phyloP scores from a whole-genome alignment of 2,797 vertebrate species.

The Gymnothorax javanicus region DNA sequence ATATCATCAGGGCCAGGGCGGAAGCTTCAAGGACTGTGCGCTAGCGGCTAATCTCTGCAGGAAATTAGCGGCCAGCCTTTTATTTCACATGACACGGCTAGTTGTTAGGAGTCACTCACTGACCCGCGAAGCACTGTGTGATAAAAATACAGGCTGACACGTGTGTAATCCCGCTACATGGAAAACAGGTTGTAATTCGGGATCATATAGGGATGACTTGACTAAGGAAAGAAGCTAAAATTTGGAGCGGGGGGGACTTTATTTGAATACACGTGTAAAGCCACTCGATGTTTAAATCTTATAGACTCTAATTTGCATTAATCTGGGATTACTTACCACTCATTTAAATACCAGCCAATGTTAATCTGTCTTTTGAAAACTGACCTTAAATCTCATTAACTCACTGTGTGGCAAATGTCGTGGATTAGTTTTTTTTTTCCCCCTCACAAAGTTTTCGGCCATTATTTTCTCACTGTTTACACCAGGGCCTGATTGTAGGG shows the following conservation, averaged over 20 bases:
- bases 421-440: slow-evolving; percentile 38
- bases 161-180: slow-evolving; percentile 16
- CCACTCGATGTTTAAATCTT: slow-evolving; percentile 51
- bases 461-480: slow-evolving; percentile 53
- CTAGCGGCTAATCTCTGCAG: not conserved
- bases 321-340: slow-evolving; percentile 69
- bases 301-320: slow-evolving; percentile 65
- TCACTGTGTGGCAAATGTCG: not conserved
- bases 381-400: slow-evolving; percentile 21
- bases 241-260: slow-evolving; percentile 51
- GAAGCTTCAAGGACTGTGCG: not conserved
- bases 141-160: slow-evolving; percentile 12
- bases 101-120: not conserved
- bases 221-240: slow-evolving; percentile 63
- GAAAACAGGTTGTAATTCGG: slow-evolving; percentile 21
- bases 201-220: slow-evolving; percentile 7
- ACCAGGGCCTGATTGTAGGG: slow-evolving; percentile 54
- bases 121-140: not conserved
- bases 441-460: slow-evolving; percentile 49
- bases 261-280: slow-evolving; percentile 46
- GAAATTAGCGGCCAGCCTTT: not conserved
- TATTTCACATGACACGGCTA: not conserved
- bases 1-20: not conserved
- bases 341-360: slow-evolving; percentile 60
- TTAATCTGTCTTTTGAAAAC: slow-evolving; percentile 57